Percentiles rank a stretch among this genome's conserved stretches.
These are phyloP conservation scores for Erannis defoliaria DNA, from an alignment of 2,888 invertebrate genomes.

Conservation along the genomic window DNA sequence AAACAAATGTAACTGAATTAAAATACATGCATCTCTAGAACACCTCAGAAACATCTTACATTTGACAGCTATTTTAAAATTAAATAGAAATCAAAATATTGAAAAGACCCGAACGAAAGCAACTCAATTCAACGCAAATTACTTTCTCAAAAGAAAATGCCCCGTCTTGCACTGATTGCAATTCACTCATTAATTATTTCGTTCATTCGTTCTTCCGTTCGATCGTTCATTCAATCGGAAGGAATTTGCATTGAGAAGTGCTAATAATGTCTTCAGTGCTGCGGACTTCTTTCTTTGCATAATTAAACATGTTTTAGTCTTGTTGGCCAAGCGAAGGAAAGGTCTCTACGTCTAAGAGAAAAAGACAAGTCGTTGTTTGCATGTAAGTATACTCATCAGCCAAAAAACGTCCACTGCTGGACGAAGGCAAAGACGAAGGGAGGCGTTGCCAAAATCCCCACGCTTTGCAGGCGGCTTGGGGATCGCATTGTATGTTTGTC, in stretches of 20 bases:
- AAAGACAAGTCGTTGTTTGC: no score
- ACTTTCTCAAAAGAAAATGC: conserved; percentile 34
- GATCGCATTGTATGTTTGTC: no score
- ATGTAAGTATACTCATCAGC: no score
- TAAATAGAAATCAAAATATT: conserved; percentile 2
- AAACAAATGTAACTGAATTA: no score
- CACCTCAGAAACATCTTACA: neutral
- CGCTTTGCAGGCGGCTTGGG: no score
- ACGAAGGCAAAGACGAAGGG: no score
- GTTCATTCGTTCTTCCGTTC: conserved; percentile 50
- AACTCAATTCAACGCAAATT: conserved; percentile 40
- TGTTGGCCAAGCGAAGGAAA: no score
- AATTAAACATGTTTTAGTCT: no score
- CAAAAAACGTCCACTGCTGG: no score
- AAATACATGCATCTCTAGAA: no score
- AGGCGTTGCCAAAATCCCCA: no score
- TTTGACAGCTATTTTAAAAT: conserved; percentile 1
- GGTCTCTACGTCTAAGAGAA: no score
- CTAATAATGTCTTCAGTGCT: conserved; percentile 13
- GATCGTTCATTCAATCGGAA: conserved; percentile 35
- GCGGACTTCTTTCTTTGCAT: conserved; percentile 2
- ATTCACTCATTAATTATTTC: conserved; percentile 51
- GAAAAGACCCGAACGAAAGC: neutral
- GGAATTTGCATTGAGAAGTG: conserved; percentile 27
- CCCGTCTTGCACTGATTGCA: conserved; percentile 51